Base-by-base conservation (phyloP, 1,140 invertebrate species). In the Drosophila burlai region DNA sequence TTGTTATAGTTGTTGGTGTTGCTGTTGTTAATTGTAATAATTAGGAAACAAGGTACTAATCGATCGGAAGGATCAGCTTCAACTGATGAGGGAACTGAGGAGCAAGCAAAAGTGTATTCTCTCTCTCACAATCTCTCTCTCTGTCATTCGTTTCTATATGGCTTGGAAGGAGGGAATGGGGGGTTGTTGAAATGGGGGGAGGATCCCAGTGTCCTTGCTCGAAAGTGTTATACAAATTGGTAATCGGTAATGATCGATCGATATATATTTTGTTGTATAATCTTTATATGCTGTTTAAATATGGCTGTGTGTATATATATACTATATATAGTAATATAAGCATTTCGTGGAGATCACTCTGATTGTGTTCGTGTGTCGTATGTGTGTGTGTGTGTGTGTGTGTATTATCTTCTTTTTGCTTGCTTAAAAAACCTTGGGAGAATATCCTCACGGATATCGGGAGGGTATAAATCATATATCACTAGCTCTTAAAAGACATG, bases 401-500 rank as follows among this genome's bases (percentile, higher is more conserved):
- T 49, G 18, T 50, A 7, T 24, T 24, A 16, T 16, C 16, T 50
- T 16, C 18, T 26, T 58, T 76, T 76, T 58, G 73, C 73, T 77
- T 76, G 74, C 72, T 76, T 52, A 57, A 55, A 72, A 47, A 69
- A 67, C 52, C 34, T 52, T 26, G 40, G 26, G 31, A 2, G 18
- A 7, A 47, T 26, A 47, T 47, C 45, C 46, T 8, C 15, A 2
- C 18, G 29, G n/a, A 15, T 16, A 54, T 54, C 18, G 18, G 52
- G 54, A 57, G n/a, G 54, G 54, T 57, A 36, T 63, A 83, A 83
- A 85, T 85, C 50, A 83, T 83, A 80, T 68, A 83, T 68, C 63
- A 83, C 75, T 83, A 79, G 69, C 69, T 83, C 46, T 68, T 64
- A 46, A 67, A 80, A 81, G 58, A 79, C 77, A 76, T 77, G 81